Base-by-base conservation (phyloP, 2,113 vertebrate species). In the Dasyurus viverrinus region DNA sequence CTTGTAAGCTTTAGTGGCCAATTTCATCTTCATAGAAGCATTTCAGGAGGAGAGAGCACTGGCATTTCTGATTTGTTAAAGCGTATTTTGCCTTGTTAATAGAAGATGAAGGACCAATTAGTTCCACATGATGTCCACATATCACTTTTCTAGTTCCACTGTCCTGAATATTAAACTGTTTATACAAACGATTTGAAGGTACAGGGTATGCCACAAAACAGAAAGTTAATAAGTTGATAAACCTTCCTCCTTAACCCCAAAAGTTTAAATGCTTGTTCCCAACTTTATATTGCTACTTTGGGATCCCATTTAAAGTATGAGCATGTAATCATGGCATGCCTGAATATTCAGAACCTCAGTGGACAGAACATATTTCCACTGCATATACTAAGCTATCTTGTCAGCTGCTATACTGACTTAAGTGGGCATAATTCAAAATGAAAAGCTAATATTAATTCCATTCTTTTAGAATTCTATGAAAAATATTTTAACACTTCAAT, bases 371-470 rank as follows among this genome's bases (percentile, higher is more conserved):
- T 5, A 99, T 99, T 98, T 99, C 99, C 76, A 99, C 99, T 98
- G 99, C 99, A 0, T 99, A 99, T 99, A 99, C 99, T 96, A 99
- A 99, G 98, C 99, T 99, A 98, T 99, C 99, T 97, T 99, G 99
- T 99, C 99, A 99, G 99, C 99, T 99, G 98, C 99, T 99, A 99
- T 99, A 99, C 99, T 99, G 99, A 97, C 99, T 99, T 26, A 99
- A 99, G 98, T 99, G 99, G 98, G 99, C 99, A 55, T 99, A 99
- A 99, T 99, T 99, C 98, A 99, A 99, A 99, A 99, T 90, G 99
- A 99, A 98, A 99, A 99, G 98, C 99, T 99, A 99, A 99, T 99
- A 96, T 99, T 99, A 98, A 99, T 98, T 96, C 99, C 99, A 90
- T 98, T 99, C 99, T 99, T 99, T 99, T 99, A 99, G 98, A 99